These are phyloP conservation scores for Drosophila subobscura DNA, from an alignment of 1,140 invertebrate genomes.

Conservation along the genomic window DNA sequence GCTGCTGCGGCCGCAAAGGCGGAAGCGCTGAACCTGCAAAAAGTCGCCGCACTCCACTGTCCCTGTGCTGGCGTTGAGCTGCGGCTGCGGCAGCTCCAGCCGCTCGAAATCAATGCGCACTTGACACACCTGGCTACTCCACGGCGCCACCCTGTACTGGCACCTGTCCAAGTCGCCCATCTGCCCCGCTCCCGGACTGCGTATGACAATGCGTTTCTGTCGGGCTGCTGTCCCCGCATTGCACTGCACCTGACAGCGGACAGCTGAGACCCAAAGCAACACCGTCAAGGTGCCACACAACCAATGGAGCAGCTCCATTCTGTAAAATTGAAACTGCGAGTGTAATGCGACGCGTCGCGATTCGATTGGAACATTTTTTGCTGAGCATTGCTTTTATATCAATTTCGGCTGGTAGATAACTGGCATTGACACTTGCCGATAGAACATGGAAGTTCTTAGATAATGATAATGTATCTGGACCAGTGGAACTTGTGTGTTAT, in stretches of 20 bases:
- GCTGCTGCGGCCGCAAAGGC: conserved; percentile 62
- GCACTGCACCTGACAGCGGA: conserved; percentile 53
- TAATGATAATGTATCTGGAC: conserved; percentile 32
- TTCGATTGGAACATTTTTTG: conserved; percentile 51
- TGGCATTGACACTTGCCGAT: conserved; percentile 63
- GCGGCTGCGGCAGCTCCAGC: conserved; percentile 69
- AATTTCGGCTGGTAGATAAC: conserved; percentile 44
- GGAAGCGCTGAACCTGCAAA: conserved; percentile 72
- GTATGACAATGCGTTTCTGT: conserved; percentile 66
- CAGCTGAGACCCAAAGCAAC: conserved; percentile 8
- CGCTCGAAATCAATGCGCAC: conserved; percentile 72
- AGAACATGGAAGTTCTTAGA: conserved; percentile 37
- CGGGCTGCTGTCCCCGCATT: conserved; percentile 40
- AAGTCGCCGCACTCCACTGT: conserved; percentile 60
- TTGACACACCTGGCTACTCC: conserved; percentile 71
- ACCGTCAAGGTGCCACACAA: conserved; percentile 9
- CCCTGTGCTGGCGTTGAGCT: conserved; percentile 51
- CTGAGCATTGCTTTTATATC: conserved; percentile 55
- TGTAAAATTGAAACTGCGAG: neutral
- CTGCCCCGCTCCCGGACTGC: conserved; percentile 41
- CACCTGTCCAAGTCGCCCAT: conserved; percentile 61
- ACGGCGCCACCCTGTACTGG: conserved; percentile 64
- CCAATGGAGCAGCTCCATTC: conserved; percentile 42
- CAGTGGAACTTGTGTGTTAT: no score
- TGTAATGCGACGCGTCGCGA: neutral